Base-by-base conservation (phyloP, 2,888 invertebrate genomes). In the Caenorhabditis drosophilae region DNA sequence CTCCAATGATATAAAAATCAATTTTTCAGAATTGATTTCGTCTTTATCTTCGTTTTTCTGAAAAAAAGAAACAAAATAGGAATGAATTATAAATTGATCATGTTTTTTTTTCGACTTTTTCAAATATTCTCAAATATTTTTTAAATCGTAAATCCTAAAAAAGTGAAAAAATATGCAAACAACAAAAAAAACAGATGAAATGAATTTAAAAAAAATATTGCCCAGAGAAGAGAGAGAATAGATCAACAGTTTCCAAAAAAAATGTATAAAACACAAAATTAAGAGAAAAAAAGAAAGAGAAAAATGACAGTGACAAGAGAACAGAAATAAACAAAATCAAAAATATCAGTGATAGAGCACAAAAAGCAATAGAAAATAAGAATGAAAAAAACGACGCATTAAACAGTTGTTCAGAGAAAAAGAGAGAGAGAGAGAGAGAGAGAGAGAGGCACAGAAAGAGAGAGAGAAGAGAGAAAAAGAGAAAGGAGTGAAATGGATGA, bases 1-100 rank as follows among this genome's bases (percentile, higher is more conserved):
- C 26, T 62, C 56, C 36, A 64, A 18, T 9, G 64, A 64, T 12
- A 58, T 58, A 26, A 58, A 64, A 1, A 44, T 49, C 3, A 58
- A 31, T 23, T 58, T 58, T 4, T 23, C 16, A n/a, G 15, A 35
- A 15, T 22, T 22, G 6, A 31, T 16, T 22, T 42, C 41, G n/a
- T 55, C 56, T 11, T 41, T 35, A 4, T 36, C 20, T 12, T 63
- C 46, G 12, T 20, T 6, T 46, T 58, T 64, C 64, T 64, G 47
- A 15, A 62, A 50, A 34, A 40, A 18, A 15, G 9, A n/a, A n/a
- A 18, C n/a, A 40, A 18, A n/a, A 31, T 23, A 22, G 23, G 23
- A 42, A 42, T 11, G 23, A 42, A 42, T 20, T 6, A 18, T 7
- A 7, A 42, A 23, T 9, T 31, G 12, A 18, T 6, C 15, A 38